phyloP scores from a whole-genome alignment of 2,888 invertebrate species.

The Epirrita christyi region DNA sequence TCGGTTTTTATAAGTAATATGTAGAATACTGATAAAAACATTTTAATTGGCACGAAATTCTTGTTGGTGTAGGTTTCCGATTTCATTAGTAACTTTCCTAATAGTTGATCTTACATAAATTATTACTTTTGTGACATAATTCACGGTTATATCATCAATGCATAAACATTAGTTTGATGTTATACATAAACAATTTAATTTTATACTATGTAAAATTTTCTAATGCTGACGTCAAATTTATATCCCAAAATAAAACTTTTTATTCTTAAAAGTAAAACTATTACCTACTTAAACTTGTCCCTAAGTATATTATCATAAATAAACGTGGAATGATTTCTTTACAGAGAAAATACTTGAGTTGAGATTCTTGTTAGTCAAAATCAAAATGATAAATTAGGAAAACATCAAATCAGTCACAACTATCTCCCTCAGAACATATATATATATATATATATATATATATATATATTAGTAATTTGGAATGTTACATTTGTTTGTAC shows the following conservation, averaged over 20 bases:
- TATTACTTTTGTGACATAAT: constrained; percentile 9
- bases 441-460: background rate
- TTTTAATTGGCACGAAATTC: constrained; percentile 7
- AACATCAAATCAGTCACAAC: constrained; percentile 10
- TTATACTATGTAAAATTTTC: constrained; percentile 1
- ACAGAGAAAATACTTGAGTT: constrained; percentile 4
- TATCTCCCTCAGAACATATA: background rate
- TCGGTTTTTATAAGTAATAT: too few relatives aligned
- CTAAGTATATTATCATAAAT: constrained; percentile 1
- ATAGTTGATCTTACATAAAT: constrained; percentile 1
- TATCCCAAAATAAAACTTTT: constrained; percentile 2
- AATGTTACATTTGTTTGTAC: constrained; percentile 12
- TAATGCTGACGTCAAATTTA: background rate
- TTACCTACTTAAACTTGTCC: too few relatives aligned
- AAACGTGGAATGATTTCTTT: constrained; percentile 16
- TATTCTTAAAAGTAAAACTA: constrained; percentile 4
- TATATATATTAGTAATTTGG: background rate
- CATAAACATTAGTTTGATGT: background rate
- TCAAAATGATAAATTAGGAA: too few relatives aligned
- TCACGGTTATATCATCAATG: background rate
- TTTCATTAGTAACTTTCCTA: constrained; percentile 2
- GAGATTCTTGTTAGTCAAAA: constrained; percentile 17
- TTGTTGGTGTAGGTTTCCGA: background rate
- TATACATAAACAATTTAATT: background rate
- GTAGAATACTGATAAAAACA: background rate